Evolutionary conservation across 1,140 invertebrate genomes (phyloP).

Genomic region (Leptinotarsa texana): DNA sequence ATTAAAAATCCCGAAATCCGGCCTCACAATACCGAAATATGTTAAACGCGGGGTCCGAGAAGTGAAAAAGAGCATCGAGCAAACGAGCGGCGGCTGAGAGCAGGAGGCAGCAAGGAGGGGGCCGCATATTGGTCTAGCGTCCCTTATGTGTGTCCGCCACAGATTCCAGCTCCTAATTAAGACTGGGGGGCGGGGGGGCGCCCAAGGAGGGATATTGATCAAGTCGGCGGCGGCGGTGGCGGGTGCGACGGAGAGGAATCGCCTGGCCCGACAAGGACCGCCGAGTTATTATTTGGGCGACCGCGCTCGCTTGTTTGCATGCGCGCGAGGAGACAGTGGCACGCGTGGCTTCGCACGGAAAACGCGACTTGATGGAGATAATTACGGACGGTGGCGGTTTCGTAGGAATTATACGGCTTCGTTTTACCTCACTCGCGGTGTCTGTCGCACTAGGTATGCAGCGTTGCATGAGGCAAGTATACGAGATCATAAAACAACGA

Average conservation of each 20-base stretch:
- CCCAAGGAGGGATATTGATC: slow-evolving; percentile 51
- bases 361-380: not conserved
- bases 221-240: slow-evolving; percentile 44
- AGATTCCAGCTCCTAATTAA: slow-evolving; percentile 71
- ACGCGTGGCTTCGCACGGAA: not conserved
- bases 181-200: slow-evolving; percentile 52
- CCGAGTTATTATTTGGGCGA: slow-evolving; percentile 55
- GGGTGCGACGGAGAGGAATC: slow-evolving; percentile 42
- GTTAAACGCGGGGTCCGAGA: slow-evolving; percentile 19
- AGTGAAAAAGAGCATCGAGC: slow-evolving; percentile 25
- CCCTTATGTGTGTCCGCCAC: slow-evolving; percentile 68
- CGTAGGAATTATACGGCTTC: no score
- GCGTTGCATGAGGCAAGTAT: no score
- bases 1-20: slow-evolving; percentile 17
- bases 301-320: slow-evolving; percentile 48
- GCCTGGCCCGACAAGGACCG: slow-evolving; percentile 38
- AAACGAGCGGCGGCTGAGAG: slow-evolving; percentile 12
- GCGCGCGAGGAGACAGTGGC: slow-evolving; percentile 36
- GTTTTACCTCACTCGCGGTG: no score
- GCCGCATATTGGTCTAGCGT: slow-evolving; percentile 55
- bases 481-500: no score
- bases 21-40: slow-evolving; percentile 21
- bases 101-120: not conserved
- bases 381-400: not conserved
- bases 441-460: no score